Conservation (phyloP, 1,140 invertebrate genomes). For the Rhyzopertha dominica region DNA sequence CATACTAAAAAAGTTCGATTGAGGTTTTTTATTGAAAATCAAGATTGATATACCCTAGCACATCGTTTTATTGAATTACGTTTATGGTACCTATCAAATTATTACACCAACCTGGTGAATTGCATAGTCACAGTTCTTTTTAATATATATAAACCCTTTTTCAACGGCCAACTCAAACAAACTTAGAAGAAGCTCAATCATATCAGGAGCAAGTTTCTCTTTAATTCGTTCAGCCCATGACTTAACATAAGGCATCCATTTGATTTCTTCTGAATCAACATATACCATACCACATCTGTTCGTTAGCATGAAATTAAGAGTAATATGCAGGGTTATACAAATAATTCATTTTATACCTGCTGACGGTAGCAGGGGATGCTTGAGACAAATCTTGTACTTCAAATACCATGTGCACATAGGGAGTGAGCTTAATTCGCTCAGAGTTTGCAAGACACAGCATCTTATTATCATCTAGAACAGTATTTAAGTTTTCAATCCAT, state of each 20-base stretch:
- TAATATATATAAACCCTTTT: slow-evolving; percentile 58
- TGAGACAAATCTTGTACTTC: slow-evolving; percentile 83
- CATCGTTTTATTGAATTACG: no score
- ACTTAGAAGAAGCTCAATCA: slow-evolving; percentile 53
- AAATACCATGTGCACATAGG: slow-evolving; percentile 80
- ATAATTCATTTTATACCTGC: slow-evolving; percentile 47
- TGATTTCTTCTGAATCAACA: slow-evolving; percentile 74
- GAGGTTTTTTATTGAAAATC: no score
- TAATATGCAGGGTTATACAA: slow-evolving; percentile 12
- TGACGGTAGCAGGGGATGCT: slow-evolving; percentile 85
- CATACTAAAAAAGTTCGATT: no score
- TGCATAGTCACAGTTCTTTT: slow-evolving; percentile 57
- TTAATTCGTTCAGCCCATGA: slow-evolving; percentile 68
- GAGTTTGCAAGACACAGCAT: slow-evolving; percentile 84
- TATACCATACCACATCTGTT: slow-evolving; percentile 87
- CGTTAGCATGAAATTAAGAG: no score
- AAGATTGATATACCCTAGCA: no score
- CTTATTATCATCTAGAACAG: slow-evolving; percentile 90
- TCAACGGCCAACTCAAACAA: slow-evolving; percentile 63
- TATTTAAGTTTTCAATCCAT: slow-evolving; percentile 96
- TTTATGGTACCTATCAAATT: no score
- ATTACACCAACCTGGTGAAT: slow-evolving; percentile 52
- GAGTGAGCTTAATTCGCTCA: slow-evolving; percentile 83
- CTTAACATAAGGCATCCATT: slow-evolving; percentile 73
- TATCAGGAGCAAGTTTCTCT: slow-evolving; percentile 49